A percentile compares a stretch with the other conserved stretches of the same genome.
Conservation (phyloP, 2,888 invertebrate genomes). For the Lutraria lutraria region DNA sequence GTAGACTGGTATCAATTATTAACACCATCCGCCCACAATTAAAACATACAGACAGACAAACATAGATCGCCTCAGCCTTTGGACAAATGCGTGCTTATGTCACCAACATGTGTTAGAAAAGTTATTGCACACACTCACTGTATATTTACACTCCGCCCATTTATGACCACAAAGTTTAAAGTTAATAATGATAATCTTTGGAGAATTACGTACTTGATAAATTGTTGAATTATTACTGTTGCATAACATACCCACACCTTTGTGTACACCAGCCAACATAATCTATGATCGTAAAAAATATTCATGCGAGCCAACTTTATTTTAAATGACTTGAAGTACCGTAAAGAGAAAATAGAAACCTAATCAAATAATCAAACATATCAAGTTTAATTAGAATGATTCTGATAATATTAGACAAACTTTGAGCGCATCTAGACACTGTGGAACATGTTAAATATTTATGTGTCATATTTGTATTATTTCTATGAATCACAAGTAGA, state of each 20-base stretch:
- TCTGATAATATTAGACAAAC: not conserved
- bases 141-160: not conserved
- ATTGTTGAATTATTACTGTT: not conserved
- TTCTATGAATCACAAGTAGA: not conserved
- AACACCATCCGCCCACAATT: not conserved
- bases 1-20: not conserved
- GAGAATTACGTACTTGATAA: not conserved
- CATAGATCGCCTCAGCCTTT: not conserved
- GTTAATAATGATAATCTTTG: not conserved
- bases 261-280: not conserved
- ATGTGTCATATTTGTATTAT: not conserved
- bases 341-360: not conserved
- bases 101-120: not conserved
- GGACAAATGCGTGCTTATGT: not conserved
- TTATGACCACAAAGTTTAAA: not conserved
- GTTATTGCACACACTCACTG: not conserved
- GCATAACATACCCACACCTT: not conserved
- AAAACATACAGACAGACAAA: not conserved
- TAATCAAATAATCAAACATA: not conserved
- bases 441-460: not conserved
- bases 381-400: not conserved
- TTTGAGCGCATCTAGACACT: not conserved
- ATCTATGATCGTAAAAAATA: not conserved
- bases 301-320: not conserved
- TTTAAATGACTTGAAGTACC: not conserved